These are phyloP conservation scores for Gavialis gangeticus DNA, from an alignment of 2,113 vertebrate genomes.

Conservation along the genomic window DNA sequence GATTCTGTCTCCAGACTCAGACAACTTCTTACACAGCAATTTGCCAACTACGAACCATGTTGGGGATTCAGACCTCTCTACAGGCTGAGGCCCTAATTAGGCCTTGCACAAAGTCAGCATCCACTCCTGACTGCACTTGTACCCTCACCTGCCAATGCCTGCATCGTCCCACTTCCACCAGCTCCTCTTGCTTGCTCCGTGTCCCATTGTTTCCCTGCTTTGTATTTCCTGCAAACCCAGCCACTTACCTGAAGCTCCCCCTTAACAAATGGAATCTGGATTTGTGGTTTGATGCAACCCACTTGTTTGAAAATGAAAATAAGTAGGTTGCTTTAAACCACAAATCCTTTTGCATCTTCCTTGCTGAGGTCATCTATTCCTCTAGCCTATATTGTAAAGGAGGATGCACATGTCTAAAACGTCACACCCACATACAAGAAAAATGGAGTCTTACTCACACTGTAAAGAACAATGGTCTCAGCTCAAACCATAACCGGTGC, in stretches of 20 bases:
- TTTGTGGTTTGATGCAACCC: neutral
- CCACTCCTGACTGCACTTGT: neutral
- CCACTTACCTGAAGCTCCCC: neutral
- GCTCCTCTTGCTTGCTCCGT: neutral
- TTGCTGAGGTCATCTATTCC: neutral
- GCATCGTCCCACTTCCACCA: neutral
- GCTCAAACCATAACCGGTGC: neutral
- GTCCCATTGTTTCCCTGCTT: neutral
- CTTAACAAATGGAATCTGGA: neutral
- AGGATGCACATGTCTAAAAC: neutral
- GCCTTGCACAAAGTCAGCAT: neutral
- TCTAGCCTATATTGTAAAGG: neutral
- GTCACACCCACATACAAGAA: neutral
- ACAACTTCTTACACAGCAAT: neutral
- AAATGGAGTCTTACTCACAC: neutral
- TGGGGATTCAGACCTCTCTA: neutral
- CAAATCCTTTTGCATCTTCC: neutral
- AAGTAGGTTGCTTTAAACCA: neutral
- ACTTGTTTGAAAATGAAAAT: neutral
- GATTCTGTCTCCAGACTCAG: neutral
- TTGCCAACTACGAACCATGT: neutral
- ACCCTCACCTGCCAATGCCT: neutral
- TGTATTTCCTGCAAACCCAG: neutral
- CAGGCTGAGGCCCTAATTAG: neutral
- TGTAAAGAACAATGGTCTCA: neutral